These are phyloP conservation scores for Acleris literana DNA, from an alignment of 2,888 invertebrate species.

Conservation along the genomic window DNA sequence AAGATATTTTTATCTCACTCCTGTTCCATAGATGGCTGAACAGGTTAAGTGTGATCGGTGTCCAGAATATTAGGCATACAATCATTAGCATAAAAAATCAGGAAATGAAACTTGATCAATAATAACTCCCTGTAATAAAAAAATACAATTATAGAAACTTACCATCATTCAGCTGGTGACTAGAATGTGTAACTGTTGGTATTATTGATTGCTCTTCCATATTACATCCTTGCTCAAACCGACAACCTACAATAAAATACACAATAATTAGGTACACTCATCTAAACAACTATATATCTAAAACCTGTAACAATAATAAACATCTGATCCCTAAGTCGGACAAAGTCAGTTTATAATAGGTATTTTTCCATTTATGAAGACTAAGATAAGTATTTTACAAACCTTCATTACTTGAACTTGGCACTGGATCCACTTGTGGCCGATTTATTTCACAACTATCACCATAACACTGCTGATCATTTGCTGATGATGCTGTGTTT, in stretches of 20 bases:
- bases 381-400: conserved; percentile 25
- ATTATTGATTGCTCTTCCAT: conserved; percentile 26
- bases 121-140: conserved; percentile 16
- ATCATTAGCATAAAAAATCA: conserved; percentile 20
- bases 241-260: conserved; percentile 24
- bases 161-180: conserved; percentile 23
- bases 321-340: conserved; percentile 15
- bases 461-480: neutral
- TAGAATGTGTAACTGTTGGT: conserved; percentile 9
- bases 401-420: conserved; percentile 26
- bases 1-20: conserved; percentile 13
- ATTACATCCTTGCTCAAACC: conserved; percentile 27
- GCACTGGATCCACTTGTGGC: conserved; percentile 24
- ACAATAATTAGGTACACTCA: conserved; percentile 2
- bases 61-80: conserved; percentile 1
- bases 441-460: conserved; percentile 25
- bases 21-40: conserved; percentile 17
- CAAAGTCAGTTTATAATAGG: conserved; percentile 20
- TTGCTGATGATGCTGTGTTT: neutral
- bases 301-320: conserved; percentile 15
- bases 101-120: conserved; percentile 20
- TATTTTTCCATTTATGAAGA: conserved; percentile 23
- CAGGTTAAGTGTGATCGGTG: conserved; percentile 22
- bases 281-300: neutral
- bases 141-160: conserved; percentile 23